Evolutionary conservation across 1,140 invertebrate genomes (phyloP).

Genomic region (Tribolium castaneum): DNA sequence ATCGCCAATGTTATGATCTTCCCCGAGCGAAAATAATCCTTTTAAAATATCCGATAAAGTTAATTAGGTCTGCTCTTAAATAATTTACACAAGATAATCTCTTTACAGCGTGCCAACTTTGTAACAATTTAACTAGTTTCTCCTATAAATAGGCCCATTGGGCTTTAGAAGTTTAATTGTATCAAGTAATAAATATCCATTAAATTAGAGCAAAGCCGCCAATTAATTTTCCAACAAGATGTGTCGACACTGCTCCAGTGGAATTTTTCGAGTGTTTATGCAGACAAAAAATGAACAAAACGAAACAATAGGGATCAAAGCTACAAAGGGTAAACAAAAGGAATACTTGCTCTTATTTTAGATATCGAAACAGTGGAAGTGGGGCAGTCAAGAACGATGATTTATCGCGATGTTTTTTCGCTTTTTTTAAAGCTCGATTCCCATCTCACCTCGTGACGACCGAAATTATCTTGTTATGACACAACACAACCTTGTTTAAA

Average conservation of each 20-base stretch:
- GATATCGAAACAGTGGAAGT: slow-evolving; percentile 35
- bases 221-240: background rate
- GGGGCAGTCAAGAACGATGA: slow-evolving; percentile 40
- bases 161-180: slow-evolving; percentile 16
- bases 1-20: slow-evolving; percentile 40
- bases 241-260: background rate
- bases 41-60: slow-evolving; percentile 43
- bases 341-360: slow-evolving; percentile 35
- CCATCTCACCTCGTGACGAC: background rate
- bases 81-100: slow-evolving; percentile 43
- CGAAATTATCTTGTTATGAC: slow-evolving; percentile 11
- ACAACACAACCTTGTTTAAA: background rate
- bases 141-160: slow-evolving; percentile 27
- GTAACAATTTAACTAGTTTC: slow-evolving; percentile 38
- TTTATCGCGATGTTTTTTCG: slow-evolving; percentile 18
- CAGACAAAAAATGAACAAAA: background rate
- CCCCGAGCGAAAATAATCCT: slow-evolving; percentile 40
- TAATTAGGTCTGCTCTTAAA: slow-evolving; percentile 43
- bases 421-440: slow-evolving; percentile 1
- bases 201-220: slow-evolving; percentile 16
- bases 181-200: slow-evolving; percentile 17
- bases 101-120: slow-evolving; percentile 41
- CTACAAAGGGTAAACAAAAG: slow-evolving; percentile 34
- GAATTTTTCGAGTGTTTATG: background rate
- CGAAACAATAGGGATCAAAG: slow-evolving; percentile 35